Conservation (phyloP, 1,140 invertebrate species). For the Papilio machaon region DNA sequence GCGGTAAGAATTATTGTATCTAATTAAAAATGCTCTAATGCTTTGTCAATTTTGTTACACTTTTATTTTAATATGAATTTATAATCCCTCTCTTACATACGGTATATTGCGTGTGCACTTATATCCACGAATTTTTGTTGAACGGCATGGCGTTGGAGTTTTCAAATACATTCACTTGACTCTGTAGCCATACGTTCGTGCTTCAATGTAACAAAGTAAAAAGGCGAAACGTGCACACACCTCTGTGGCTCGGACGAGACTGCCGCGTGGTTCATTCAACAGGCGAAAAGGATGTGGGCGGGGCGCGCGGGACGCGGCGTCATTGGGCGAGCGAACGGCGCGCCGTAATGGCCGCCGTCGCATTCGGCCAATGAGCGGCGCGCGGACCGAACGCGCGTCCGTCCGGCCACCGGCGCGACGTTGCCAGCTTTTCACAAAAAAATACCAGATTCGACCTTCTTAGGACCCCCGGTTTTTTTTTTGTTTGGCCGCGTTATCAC, state of each 20-base stretch:
- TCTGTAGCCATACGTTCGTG: slow-evolving; percentile 35
- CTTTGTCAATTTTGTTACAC: not conserved
- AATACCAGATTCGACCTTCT: slow-evolving; percentile 81
- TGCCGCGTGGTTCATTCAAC: slow-evolving; percentile 72
- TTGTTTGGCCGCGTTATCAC: slow-evolving; percentile 80
- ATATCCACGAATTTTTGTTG: slow-evolving; percentile 9
- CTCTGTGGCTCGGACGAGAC: slow-evolving; percentile 57
- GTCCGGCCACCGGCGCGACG: slow-evolving; percentile 72
- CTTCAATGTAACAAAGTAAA: slow-evolving; percentile 16
- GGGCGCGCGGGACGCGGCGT: slow-evolving; percentile 76
- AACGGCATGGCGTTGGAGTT: slow-evolving; percentile 32
- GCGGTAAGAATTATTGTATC: slow-evolving; percentile 4
- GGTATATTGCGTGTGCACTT: not conserved
- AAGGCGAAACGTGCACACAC: slow-evolving; percentile 42
- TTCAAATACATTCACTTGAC: slow-evolving; percentile 39
- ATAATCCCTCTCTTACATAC: not conserved
- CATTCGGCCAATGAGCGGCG: slow-evolving; percentile 77
- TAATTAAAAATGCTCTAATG: not conserved
- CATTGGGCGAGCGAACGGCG: slow-evolving; percentile 68
- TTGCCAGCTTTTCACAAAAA: slow-evolving; percentile 78
- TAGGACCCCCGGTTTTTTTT: slow-evolving; percentile 79
- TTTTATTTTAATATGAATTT: not conserved
- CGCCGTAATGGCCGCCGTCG: slow-evolving; percentile 74
- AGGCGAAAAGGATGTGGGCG: slow-evolving; percentile 74
- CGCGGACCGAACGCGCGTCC: slow-evolving; percentile 78